Conservation (phyloP, 2,113 vertebrate species). For the Silurus asotus region DNA sequence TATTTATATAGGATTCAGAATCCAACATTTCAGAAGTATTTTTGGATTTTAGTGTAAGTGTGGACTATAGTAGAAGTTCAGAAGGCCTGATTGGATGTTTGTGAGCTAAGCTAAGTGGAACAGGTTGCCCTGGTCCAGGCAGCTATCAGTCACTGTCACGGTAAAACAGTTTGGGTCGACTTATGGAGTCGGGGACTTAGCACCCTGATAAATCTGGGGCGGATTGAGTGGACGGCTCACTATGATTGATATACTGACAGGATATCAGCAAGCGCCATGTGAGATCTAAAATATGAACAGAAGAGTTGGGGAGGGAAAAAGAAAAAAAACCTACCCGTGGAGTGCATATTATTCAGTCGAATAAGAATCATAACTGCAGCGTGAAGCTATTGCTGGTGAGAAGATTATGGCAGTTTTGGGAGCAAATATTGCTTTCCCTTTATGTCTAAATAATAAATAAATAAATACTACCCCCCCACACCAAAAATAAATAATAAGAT, state of each 20-base stretch:
- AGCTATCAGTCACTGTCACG: slow-evolving; percentile 91
- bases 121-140: slow-evolving; percentile 85
- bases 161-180: slow-evolving; percentile 95
- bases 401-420: slow-evolving; percentile 86
- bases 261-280: slow-evolving; percentile 79
- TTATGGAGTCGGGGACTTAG: slow-evolving; percentile 87
- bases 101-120: slow-evolving; percentile 78
- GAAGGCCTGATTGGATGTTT: slow-evolving; percentile 45
- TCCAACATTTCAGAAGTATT: neutral
- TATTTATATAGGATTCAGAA: neutral
- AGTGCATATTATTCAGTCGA: slow-evolving; percentile 92
- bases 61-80: slow-evolving; percentile 18
- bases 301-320: slow-evolving; percentile 49
- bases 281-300: slow-evolving; percentile 58
- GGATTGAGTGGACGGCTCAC: slow-evolving; percentile 99
- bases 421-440: slow-evolving; percentile 78
- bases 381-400: slow-evolving; percentile 86
- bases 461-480: slow-evolving; percentile 55
- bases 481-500: neutral
- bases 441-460: slow-evolving; percentile 63
- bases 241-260: slow-evolving; percentile 98
- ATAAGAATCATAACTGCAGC: slow-evolving; percentile 90
- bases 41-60: neutral
- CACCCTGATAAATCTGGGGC: slow-evolving; percentile 96
- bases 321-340: slow-evolving; percentile 54